Conservation (phyloP, 2,888 invertebrate species). For the Sabatieria punctata region DNA sequence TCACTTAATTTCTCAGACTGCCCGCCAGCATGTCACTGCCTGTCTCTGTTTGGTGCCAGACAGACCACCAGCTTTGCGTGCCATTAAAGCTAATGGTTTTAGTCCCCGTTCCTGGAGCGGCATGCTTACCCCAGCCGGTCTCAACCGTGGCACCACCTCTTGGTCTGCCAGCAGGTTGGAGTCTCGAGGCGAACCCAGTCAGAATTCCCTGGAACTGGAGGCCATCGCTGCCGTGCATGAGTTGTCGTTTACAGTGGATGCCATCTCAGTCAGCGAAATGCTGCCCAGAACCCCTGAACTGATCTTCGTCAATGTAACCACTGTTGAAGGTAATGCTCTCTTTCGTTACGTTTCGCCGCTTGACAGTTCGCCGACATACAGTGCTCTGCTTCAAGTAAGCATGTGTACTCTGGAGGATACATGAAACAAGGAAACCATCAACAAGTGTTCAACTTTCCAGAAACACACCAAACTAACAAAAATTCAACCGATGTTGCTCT, state of each 20-base stretch:
- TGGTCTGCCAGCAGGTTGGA: neutral
- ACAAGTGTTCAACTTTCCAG: too few relatives aligned
- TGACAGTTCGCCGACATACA: too few relatives aligned
- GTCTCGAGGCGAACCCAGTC: neutral
- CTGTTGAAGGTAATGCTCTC: conserved; percentile 41
- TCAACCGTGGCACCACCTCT: neutral
- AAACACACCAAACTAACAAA: too few relatives aligned
- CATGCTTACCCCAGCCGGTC: neutral
- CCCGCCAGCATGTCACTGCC: too few relatives aligned
- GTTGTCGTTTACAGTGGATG: conserved; percentile 52
- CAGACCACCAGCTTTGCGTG: too few relatives aligned
- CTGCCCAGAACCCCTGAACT: conserved; percentile 43
- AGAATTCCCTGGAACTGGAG: conserved; percentile 38
- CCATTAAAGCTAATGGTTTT: too few relatives aligned
- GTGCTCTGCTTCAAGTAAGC: neutral
- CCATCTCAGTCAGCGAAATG: conserved; percentile 44
- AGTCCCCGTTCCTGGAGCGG: neutral
- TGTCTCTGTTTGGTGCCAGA: too few relatives aligned
- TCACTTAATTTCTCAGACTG: too few relatives aligned
- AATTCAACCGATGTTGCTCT: too few relatives aligned
- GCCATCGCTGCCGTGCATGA: conserved; percentile 59
- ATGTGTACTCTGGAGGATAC: neutral
- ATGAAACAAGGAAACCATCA: too few relatives aligned
- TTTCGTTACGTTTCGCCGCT: too few relatives aligned
- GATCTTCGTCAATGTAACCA: conserved; percentile 56